Evolutionary conservation across 2,888 invertebrate genomes (phyloP), one percentile per base, ranked within the genome.

Genomic region (Allacma fusca): DNA sequence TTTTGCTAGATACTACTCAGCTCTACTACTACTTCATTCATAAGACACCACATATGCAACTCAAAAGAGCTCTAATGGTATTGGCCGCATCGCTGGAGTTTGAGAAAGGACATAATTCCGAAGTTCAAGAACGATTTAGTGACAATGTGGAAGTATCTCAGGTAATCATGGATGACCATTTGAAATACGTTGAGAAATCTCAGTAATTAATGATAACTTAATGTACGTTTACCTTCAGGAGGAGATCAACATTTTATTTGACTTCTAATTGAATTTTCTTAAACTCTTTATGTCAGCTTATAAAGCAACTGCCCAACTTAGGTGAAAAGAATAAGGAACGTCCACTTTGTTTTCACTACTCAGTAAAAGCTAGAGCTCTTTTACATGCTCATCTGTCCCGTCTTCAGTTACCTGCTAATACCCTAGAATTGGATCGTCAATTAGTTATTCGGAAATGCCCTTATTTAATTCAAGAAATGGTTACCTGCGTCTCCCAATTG

Each of bases 81-180:
- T 89, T 99, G 70, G 96, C 95, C 28, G 98, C 97, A 16, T 97
- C 98, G 79, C 92, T 95, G 85, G 99, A 99, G 87, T 99, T 98
- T 89, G 95, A 96, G 85, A 93, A 93, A 85, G 91, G 92, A 80
- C 94, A 95, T 86, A 99, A 99, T 88, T 93, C 94, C 23, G 98
- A 98, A 89, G 92, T 99, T 85, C 90, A 91, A 80, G 97, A 97
- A 86, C 90, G 99, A 84, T 92, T 94, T 77, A 94, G 95, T 57
- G 99, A 99, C 86, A 96, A 96, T 87, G 92, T 94, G 85, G 98
- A 98, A 90, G 92, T 99, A 81, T 96, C 97, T 80, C 90, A 91
- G 88, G 94, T 96, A 89, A 88, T 90, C 23, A 9, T 34, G 34
- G 12, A n/a, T n/a, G n/a, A n/a, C n/a, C n/a, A n/a, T n/a, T n/a